Percentiles rank a stretch among this genome's conserved stretches.
These are phyloP conservation scores for Troilus luridus DNA, from an alignment of 2,888 invertebrate species.

Conservation along the genomic window DNA sequence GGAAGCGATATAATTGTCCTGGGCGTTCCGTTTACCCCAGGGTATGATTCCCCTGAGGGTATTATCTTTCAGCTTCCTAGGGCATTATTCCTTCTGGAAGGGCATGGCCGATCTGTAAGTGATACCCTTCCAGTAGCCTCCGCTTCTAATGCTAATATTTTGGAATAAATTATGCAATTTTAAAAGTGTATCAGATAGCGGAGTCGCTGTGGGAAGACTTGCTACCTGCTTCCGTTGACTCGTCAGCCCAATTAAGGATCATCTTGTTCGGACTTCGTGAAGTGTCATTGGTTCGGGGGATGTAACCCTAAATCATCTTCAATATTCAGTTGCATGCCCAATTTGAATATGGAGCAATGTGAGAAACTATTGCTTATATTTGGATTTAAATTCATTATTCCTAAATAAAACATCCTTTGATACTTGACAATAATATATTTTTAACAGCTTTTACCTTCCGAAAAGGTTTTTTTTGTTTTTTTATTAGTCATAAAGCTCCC, in stretches of 20 bases:
- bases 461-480: no score
- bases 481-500: no score
- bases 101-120: conserved; percentile 2
- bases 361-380: not conserved
- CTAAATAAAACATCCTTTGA: no score
- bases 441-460: no score
- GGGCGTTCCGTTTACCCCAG: conserved; percentile 59
- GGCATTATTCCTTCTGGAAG: conserved; percentile 11
- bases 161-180: conserved; percentile 40
- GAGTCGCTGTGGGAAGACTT: not conserved
- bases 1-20: conserved; percentile 53
- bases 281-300: not conserved
- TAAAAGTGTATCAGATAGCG: conserved; percentile 11
- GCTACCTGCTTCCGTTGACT: not conserved
- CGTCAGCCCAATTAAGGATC: not conserved
- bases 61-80: conserved; percentile 58
- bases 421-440: no score
- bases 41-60: conserved; percentile 35
- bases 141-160: conserved; percentile 40
- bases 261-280: not conserved
- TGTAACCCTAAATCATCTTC: not conserved
- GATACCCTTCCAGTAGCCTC: conserved; percentile 32
- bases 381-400: no score
- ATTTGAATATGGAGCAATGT: not conserved
- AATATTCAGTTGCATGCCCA: not conserved